phyloP scores from a whole-genome alignment of 2,113 vertebrate species.

The Manacus vitellinus region DNA sequence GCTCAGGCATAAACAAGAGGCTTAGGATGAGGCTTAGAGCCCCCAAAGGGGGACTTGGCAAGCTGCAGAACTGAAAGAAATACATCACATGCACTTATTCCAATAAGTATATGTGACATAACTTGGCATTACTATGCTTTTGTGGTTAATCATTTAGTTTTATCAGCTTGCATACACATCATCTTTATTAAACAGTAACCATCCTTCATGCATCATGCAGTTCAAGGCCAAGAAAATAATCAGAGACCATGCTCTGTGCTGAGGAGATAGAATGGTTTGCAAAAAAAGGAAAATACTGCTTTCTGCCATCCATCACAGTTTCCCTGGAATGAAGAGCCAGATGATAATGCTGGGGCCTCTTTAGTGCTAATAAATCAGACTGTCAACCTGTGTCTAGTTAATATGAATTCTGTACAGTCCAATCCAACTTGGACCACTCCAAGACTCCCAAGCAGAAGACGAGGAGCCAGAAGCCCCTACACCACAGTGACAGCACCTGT shows the following conservation, averaged over 20 bases:
- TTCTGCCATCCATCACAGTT: background rate
- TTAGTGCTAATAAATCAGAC: background rate
- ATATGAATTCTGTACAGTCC: background rate
- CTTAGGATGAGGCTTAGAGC: background rate
- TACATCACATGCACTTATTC: background rate
- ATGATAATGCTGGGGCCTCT: background rate
- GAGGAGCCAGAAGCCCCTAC: background rate
- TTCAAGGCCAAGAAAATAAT: constrained; percentile 40
- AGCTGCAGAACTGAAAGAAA: background rate
- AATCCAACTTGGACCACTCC: background rate
- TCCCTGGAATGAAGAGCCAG: background rate
- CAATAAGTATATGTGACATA: background rate
- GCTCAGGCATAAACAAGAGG: background rate
- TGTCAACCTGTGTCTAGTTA: background rate
- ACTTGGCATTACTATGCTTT: background rate
- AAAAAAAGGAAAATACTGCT: background rate
- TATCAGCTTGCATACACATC: constrained; percentile 22
- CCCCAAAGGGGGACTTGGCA: background rate
- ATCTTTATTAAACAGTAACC: constrained; percentile 41
- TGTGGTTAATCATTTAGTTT: constrained; percentile 35
- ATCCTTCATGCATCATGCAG: background rate
- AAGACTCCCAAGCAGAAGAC: background rate
- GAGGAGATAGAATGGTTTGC: background rate
- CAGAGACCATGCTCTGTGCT: background rate
- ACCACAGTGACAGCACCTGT: background rate